Evolutionary conservation across 64 coral and sea anemone species (phyloP).

Genomic region (Astreopora myriophthalma): DNA sequence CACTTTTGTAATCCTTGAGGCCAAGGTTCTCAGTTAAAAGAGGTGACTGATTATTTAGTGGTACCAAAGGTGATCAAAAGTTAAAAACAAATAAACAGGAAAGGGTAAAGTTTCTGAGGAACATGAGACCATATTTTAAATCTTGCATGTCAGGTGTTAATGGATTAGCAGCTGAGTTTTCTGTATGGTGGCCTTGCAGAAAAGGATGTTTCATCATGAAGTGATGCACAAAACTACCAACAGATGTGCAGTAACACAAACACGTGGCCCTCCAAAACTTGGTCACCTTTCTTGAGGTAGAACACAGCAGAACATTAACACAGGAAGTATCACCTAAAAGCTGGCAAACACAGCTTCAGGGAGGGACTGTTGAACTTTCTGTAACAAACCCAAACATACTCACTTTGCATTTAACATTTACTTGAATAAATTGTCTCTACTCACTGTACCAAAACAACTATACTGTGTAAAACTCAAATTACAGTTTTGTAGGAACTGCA

Average conservation of each 20-base stretch:
- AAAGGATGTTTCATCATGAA: not conserved
- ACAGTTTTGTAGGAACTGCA: not conserved
- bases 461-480: no score
- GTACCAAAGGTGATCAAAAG: not conserved
- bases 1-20: not conserved
- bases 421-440: not conserved
- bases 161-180: not conserved
- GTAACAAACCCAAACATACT: not conserved
- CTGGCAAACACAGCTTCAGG: not conserved
- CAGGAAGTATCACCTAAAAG: not conserved
- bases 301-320: not conserved
- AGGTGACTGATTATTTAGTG: not conserved
- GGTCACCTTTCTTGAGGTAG: not conserved
- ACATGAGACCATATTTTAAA: not conserved
- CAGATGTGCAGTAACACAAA: not conserved
- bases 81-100: not conserved
- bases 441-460: not conserved
- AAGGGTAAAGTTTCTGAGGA: constrained; percentile 14
- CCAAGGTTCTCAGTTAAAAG: not conserved
- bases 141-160: not conserved
- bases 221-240: not conserved
- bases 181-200: not conserved
- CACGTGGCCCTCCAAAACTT: not conserved
- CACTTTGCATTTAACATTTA: not conserved
- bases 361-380: no score